These are phyloP conservation scores for Drosophila subpulchrella DNA, from an alignment of 1,140 invertebrate species.

Conservation along the genomic window DNA sequence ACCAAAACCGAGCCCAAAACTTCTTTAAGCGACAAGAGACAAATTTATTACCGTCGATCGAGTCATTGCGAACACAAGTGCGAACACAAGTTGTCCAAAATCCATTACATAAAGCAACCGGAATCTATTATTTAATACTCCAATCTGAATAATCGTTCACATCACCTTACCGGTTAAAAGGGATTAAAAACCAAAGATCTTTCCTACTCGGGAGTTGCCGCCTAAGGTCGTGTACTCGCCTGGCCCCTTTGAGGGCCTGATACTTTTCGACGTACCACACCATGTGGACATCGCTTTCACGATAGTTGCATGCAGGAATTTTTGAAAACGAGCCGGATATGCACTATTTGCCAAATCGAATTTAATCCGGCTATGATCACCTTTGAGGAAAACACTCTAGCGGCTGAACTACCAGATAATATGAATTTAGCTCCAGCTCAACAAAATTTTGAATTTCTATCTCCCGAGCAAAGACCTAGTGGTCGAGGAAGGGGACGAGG, in stretches of 20 bases:
- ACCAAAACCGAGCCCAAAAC: too few species aligned
- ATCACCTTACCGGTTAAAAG: too few species aligned
- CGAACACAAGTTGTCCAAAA: too few species aligned
- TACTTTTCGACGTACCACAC: neutral
- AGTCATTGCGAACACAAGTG: too few species aligned
- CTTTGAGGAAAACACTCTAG: neutral
- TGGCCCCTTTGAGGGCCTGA: too few species aligned
- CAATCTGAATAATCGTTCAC: neutral
- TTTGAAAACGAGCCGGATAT: neutral
- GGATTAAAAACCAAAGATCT: neutral
- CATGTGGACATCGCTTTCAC: neutral
- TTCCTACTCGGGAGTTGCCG: too few species aligned
- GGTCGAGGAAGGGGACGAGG: slow-evolving; percentile 1
- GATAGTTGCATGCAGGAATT: neutral
- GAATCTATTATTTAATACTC: neutral
- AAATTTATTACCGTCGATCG: too few species aligned
- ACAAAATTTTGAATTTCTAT: slow-evolving; percentile 1
- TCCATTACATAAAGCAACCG: neutral
- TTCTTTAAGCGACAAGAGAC: too few species aligned
- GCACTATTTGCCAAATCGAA: neutral
- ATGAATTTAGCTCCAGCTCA: neutral
- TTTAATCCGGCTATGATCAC: neutral
- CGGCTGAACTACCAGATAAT: neutral
- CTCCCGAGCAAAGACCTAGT: neutral
- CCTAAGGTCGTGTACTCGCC: too few species aligned